A percentile compares a stretch with the other conserved stretches of the same genome.
Conservation (phyloP, 1,140 invertebrate species). For the Ceratina japonica region DNA sequence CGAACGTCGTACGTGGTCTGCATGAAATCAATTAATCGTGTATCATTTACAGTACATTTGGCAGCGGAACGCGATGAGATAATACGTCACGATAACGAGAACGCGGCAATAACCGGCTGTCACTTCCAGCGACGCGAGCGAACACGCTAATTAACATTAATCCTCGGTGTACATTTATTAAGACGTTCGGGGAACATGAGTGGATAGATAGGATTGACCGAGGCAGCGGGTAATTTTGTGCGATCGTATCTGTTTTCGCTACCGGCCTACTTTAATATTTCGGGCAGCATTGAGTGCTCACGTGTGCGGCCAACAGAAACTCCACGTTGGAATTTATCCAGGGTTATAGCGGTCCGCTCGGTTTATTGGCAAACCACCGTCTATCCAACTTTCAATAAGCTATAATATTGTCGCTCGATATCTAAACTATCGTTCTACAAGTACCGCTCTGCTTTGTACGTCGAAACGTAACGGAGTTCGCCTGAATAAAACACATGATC, state of each 20-base stretch:
- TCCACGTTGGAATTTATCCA: slow-evolving; percentile 60
- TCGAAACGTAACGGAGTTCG: too few species aligned
- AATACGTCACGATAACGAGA: slow-evolving; percentile 2
- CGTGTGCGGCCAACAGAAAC: slow-evolving; percentile 46
- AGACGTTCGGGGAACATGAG: neutral
- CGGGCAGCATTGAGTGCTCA: slow-evolving; percentile 43
- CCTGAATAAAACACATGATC: too few species aligned
- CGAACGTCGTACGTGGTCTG: slow-evolving; percentile 51
- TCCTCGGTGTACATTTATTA: neutral
- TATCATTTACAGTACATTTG: slow-evolving; percentile 51
- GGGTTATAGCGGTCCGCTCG: slow-evolving; percentile 41
- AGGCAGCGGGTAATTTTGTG: slow-evolving; percentile 42
- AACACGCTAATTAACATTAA: neutral
- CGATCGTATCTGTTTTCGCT: slow-evolving; percentile 44
- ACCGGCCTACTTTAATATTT: slow-evolving; percentile 64
- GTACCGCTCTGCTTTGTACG: neutral
- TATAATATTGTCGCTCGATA: slow-evolving; percentile 45
- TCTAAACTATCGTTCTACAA: neutral
- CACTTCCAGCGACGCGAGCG: neutral
- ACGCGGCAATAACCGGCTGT: neutral
- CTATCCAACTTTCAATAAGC: slow-evolving; percentile 43
- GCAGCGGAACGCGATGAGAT: slow-evolving; percentile 46
- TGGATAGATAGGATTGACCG: slow-evolving; percentile 4
- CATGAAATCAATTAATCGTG: slow-evolving; percentile 25
- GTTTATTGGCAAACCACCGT: slow-evolving; percentile 30